Percentiles rank a stretch among this genome's conserved stretches.
phyloP scores from a whole-genome alignment of 2,113 vertebrate species.

The Cacatua alba region DNA sequence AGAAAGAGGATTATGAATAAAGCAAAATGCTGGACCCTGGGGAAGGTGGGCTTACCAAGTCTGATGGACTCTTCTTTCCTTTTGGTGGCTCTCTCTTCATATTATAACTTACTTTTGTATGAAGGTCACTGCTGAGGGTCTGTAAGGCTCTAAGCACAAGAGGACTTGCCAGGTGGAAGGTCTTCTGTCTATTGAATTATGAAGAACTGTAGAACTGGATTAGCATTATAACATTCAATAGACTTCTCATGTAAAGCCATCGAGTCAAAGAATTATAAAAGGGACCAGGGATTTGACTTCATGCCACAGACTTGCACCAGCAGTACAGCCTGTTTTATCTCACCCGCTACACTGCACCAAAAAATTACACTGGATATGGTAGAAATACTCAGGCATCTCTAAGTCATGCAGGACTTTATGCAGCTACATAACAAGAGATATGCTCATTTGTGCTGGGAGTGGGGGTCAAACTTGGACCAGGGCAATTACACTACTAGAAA shows the following conservation, averaged over 20 bases:
- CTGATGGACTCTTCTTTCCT: background rate
- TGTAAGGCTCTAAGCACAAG: background rate
- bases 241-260: background rate
- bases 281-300: background rate
- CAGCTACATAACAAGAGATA: background rate
- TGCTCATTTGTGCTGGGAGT: background rate
- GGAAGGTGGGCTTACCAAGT: background rate
- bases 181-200: background rate
- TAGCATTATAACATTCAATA: background rate
- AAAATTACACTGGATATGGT: rapidly evolving
- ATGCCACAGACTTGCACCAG: background rate
- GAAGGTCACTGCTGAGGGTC: background rate
- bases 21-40: background rate
- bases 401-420: background rate
- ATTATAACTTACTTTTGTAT: background rate
- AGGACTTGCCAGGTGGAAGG: background rate
- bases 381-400: no score
- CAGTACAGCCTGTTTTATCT: background rate
- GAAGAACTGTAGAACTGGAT: background rate
- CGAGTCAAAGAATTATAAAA: background rate
- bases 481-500: background rate
- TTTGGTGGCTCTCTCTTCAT: background rate
- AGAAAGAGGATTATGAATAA: background rate
- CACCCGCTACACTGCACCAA: rapidly evolving
- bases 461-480: background rate